Evolutionary conservation across 2,888 invertebrate species (phyloP).

Genomic region (Globia sparganii): DNA sequence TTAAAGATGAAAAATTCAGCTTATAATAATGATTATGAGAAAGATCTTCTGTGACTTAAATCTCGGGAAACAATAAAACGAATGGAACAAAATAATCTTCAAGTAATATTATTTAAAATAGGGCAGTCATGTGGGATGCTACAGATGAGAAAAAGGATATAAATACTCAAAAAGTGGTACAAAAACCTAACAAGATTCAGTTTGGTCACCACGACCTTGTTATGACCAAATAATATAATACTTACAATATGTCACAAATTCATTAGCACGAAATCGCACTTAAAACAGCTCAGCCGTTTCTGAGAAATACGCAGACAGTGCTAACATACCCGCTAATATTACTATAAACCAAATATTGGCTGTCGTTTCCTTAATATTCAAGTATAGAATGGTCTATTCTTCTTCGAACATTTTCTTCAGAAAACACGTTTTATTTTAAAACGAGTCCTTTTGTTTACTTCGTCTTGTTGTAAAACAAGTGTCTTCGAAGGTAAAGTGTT

Average conservation of each 20-base stretch:
- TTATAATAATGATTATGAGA: neutral
- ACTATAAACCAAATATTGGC: slow-evolving; percentile 31
- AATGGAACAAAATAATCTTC: neutral
- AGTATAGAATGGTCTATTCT: slow-evolving; percentile 10
- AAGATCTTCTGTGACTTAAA: neutral
- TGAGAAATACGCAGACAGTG: slow-evolving; percentile 27
- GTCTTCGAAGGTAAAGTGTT: slow-evolving; percentile 45
- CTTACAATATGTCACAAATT: slow-evolving; percentile 41
- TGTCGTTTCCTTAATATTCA: slow-evolving; percentile 22
- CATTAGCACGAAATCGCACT: slow-evolving; percentile 50
- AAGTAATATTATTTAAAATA: neutral
- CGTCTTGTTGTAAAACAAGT: slow-evolving; percentile 32
- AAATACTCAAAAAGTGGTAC: neutral
- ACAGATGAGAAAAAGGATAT: neutral
- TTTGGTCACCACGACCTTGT: slow-evolving; percentile 27
- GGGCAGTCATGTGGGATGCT: neutral
- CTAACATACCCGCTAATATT: slow-evolving; percentile 16
- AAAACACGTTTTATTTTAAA: slow-evolving; percentile 50
- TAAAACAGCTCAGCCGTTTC: slow-evolving; percentile 31
- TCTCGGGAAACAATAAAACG: neutral
- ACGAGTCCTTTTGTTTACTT: slow-evolving; percentile 37
- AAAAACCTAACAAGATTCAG: neutral
- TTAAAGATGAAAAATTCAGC: neutral
- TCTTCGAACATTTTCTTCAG: slow-evolving; percentile 21
- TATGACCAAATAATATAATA: slow-evolving; percentile 21